phyloP scores from a whole-genome alignment of 2,888 invertebrate species.

The Malacosoma neustria region DNA sequence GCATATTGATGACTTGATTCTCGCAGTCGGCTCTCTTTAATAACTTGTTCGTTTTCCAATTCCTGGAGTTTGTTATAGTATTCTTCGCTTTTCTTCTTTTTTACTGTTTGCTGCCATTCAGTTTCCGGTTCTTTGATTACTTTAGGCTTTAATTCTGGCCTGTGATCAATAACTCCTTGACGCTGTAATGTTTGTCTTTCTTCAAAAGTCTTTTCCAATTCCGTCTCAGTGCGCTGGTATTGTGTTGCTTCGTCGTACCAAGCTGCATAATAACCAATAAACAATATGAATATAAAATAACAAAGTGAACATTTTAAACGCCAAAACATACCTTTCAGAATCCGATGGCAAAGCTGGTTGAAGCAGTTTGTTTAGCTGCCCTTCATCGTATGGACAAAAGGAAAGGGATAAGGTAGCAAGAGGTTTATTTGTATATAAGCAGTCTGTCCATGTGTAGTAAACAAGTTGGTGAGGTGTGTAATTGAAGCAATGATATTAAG shows the following conservation, averaged over 20 bases:
- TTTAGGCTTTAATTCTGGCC: constrained; percentile 79
- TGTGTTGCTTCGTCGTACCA: constrained; percentile 94
- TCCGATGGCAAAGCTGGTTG: constrained; percentile 63
- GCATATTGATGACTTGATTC: constrained; percentile 88
- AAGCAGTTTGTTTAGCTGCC: constrained; percentile 63
- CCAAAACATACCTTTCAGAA: constrained; percentile 55
- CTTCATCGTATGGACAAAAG: constrained; percentile 39
- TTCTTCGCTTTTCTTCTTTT: constrained; percentile 87
- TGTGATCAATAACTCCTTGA: constrained; percentile 77
- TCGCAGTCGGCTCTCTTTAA: constrained; percentile 86
- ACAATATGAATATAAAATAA: constrained; percentile 7
- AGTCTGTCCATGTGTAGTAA: constrained; percentile 53
- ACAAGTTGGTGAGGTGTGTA: constrained; percentile 43
- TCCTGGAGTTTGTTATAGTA: constrained; percentile 88
- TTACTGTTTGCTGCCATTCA: constrained; percentile 90
- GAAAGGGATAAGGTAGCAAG: constrained; percentile 33
- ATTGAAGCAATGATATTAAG: constrained; percentile 28
- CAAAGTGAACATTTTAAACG: constrained; percentile 2
- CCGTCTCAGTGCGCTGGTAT: constrained; percentile 89
- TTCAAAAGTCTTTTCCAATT: constrained; percentile 91
- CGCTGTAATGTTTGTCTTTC: constrained; percentile 84
- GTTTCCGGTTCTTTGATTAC: constrained; percentile 82
- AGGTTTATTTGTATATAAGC: constrained; percentile 52
- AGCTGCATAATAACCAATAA: constrained; percentile 63
- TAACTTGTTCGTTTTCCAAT: constrained; percentile 88